Evolutionary conservation across 2,888 invertebrate genomes (phyloP), one percentile per base, ranked within the genome.

Genomic region (Andrena camellia): DNA sequence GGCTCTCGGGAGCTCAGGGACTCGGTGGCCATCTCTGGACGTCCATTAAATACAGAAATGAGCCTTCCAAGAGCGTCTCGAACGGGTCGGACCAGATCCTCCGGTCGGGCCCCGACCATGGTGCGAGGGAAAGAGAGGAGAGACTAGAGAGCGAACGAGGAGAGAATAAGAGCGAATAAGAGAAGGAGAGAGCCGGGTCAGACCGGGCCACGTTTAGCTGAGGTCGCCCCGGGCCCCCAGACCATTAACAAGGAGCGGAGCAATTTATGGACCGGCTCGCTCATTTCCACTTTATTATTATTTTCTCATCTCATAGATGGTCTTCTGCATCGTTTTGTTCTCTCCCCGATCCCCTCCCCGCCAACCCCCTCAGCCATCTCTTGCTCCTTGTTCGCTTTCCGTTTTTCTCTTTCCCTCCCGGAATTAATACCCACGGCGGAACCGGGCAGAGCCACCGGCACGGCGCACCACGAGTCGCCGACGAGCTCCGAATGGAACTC

Each of bases 261-360:
- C 93, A 93, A 93, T 93, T 93, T 93, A 93, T 93, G 93, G 93
- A 92, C 92, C 91, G 92, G 90, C 92, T 93, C 92, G 91, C 93
- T 93, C 93, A 93, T 93, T 93, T 93, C 92, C 93, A 93, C 93
- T 93, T 93, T 92, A 93, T 93, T 93, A 93, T 93, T 93, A 93
- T 93, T 93, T 93, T 93, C 93, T 93, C 93, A 93, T 93, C 93
- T 93, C 93, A 92, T 92, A 93, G 93, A 93, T 92, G 91, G 91
- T 91, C 89, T 90, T 91, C 89, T 88, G 88, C 88, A 87, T 93
- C 90, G 90, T 91, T 92, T 92, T 90, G 90, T 90, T 89, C 86
- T 85, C 85, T 85, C 63, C 63, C 79, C 50, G 52, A 63, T 72
- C 57, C 64, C n/a, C 64, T 35, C 48, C 31, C 48, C 81, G 60